A percentile compares a stretch with the other conserved stretches of the same genome.
These are phyloP conservation scores for Saccopteryx leptura DNA, from an alignment of 2,113 vertebrate genomes.

Conservation along the genomic window DNA sequence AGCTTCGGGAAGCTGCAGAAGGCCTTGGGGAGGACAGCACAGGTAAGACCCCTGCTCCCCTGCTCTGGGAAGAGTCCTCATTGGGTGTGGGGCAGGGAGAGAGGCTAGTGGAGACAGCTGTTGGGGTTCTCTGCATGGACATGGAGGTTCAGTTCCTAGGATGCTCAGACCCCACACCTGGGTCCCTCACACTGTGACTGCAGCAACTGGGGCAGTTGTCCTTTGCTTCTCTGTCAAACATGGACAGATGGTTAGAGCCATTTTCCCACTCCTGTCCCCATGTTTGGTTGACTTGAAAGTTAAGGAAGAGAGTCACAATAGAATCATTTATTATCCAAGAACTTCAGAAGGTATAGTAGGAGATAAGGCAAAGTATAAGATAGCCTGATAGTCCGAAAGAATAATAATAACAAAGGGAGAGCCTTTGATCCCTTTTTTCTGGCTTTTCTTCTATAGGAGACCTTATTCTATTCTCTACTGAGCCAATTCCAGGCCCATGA, in stretches of 20 bases:
- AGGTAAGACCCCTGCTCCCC: constrained; percentile 87
- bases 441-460: background rate
- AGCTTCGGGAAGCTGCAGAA: constrained; percentile 89
- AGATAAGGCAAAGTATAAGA: background rate
- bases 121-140: background rate
- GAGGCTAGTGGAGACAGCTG: background rate
- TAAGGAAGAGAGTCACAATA: background rate
- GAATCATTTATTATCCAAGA: background rate
- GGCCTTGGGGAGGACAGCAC: constrained; percentile 91
- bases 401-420: background rate
- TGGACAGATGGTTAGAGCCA: background rate
- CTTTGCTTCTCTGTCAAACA: background rate
- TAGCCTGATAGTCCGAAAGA: background rate
- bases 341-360: background rate
- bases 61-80: background rate
- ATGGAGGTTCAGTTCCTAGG: background rate
- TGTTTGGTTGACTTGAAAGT: constrained; percentile 48
- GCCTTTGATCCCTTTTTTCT: background rate
- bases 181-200: rapidly evolving
- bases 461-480: background rate
- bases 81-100: background rate
- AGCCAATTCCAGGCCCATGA: background rate
- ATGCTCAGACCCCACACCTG: background rate
- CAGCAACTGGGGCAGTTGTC: background rate
- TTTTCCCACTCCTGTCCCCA: background rate